Evolutionary conservation across 1,140 invertebrate species (phyloP).

Genomic region (Camponotus vicinus): DNA sequence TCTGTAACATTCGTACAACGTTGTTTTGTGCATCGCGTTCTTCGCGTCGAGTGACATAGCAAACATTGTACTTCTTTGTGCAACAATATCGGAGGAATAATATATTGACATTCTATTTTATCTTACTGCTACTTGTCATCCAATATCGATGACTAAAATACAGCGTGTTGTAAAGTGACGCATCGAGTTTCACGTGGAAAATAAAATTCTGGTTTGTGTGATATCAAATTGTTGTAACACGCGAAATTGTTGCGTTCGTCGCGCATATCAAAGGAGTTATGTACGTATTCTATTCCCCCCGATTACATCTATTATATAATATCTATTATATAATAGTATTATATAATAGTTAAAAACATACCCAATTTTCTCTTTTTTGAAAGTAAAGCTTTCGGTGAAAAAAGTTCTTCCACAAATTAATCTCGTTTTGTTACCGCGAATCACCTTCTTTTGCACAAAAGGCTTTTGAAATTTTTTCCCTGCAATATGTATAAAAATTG

Average conservation of each 20-base stretch:
- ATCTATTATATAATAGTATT: not conserved
- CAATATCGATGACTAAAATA: not conserved
- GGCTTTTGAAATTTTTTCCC: not conserved
- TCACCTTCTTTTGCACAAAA: not conserved
- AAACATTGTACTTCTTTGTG: conserved; percentile 4
- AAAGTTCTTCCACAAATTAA: conserved; percentile 15
- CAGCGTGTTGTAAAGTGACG: not conserved
- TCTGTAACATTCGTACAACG: conserved; percentile 21
- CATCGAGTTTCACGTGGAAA: conserved; percentile 14
- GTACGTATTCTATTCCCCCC: not conserved
- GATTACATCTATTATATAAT: not conserved
- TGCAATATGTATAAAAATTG: not conserved
- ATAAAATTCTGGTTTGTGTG: conserved; percentile 30
- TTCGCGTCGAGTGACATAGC: conserved; percentile 25
- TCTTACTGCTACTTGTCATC: not conserved
- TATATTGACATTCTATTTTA: conserved; percentile 24
- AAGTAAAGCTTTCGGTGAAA: conserved; percentile 4
- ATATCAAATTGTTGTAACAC: conserved; percentile 34
- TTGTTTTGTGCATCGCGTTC: not conserved
- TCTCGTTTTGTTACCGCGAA: not conserved
- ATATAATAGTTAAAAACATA: conserved; percentile 3
- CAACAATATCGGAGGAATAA: conserved; percentile 13
- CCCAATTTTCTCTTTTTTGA: not conserved
- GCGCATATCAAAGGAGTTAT: not conserved
- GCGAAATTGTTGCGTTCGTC: conserved; percentile 21